Conservation (phyloP, 2,888 invertebrate species). For the Dexiosoma caninum region DNA sequence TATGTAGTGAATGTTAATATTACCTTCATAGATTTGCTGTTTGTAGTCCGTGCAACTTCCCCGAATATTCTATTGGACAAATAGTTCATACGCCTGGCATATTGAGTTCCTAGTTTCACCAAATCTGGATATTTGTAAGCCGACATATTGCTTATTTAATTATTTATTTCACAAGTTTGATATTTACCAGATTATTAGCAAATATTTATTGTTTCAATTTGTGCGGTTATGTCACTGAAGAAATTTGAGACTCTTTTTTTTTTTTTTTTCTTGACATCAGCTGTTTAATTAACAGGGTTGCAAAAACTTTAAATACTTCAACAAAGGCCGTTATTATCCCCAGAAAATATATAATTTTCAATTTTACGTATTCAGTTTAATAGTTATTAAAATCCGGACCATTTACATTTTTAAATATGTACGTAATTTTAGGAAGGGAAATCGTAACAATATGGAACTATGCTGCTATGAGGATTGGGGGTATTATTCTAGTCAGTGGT, state of each 20-base stretch:
- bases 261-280: too few species aligned
- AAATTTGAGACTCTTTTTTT: too few species aligned
- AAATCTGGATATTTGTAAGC: slow-evolving; percentile 82
- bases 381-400: background rate
- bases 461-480: background rate
- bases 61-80: slow-evolving; percentile 93
- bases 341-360: too few species aligned
- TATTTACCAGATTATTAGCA: background rate
- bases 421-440: background rate
- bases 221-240: slow-evolving; percentile 26
- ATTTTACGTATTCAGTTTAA: too few species aligned
- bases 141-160: slow-evolving; percentile 80
- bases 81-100: slow-evolving; percentile 90
- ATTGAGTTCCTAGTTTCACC: slow-evolving; percentile 85
- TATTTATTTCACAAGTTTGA: background rate
- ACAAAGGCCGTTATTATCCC: background rate
- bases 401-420: background rate
- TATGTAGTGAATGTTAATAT: slow-evolving; percentile 65
- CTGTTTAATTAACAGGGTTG: background rate
- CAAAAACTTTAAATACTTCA: background rate
- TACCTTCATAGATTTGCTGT: slow-evolving; percentile 85
- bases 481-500: background rate
- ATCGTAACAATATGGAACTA: background rate
- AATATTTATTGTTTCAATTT: background rate
- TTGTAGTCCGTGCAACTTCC: slow-evolving; percentile 88